Conservation (phyloP, 2,797 vertebrate species). For the Naso thynnoides region DNA sequence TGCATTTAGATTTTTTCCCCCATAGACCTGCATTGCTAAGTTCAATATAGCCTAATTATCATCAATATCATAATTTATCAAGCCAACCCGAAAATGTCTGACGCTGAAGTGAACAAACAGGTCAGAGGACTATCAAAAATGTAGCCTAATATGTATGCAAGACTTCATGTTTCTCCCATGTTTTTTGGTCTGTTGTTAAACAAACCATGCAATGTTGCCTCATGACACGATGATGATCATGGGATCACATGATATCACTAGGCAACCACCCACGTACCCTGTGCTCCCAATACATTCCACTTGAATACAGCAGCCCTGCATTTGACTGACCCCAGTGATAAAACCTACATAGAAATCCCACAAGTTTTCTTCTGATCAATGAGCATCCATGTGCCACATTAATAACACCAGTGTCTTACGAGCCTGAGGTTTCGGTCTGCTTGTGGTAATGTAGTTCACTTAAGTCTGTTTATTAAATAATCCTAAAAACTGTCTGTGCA, state of each 20-base stretch:
- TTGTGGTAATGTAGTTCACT: conserved; percentile 28
- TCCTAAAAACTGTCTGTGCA: conserved; percentile 13
- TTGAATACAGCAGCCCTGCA: conserved; percentile 10
- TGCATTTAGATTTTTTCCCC: neutral
- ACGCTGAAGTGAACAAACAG: too few relatives aligned
- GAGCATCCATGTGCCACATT: conserved; percentile 14
- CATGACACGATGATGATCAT: conserved; percentile 44
- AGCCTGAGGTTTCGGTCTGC: conserved; percentile 44
- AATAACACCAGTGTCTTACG: conserved; percentile 33
- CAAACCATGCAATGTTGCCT: conserved; percentile 38
- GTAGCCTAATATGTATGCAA: conserved; percentile 2
- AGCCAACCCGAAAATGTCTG: too few relatives aligned
- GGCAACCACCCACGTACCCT: neutral
- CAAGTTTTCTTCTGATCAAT: conserved; percentile 4
- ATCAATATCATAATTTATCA: too few relatives aligned
- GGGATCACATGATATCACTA: conserved; percentile 36
- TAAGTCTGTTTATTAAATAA: conserved; percentile 24
- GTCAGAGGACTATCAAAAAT: neutral
- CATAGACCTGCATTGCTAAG: too few relatives aligned
- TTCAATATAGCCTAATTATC: too few relatives aligned
- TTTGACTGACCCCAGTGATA: conserved; percentile 27
- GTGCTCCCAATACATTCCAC: conserved; percentile 16
- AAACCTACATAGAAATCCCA: conserved; percentile 4
- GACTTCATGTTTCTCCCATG: neutral
- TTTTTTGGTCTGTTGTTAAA: conserved; percentile 7